These are phyloP conservation scores for Eremophila alpestris DNA, from an alignment of 2,797 vertebrate species.

Conservation along the genomic window DNA sequence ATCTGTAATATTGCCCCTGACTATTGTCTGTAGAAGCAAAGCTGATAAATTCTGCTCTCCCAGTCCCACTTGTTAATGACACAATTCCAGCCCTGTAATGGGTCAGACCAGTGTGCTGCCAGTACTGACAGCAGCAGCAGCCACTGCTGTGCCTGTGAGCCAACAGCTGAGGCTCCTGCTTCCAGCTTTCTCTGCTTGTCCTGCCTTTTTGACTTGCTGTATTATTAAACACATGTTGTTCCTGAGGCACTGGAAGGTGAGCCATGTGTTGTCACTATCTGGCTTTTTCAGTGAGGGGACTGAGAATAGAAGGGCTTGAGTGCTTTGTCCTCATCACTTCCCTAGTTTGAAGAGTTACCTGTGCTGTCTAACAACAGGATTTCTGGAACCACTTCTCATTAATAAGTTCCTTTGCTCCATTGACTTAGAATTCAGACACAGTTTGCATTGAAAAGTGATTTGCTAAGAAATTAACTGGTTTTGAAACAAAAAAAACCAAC, in stretches of 20 bases:
- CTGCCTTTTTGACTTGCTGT: not conserved
- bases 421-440: not conserved
- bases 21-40: not conserved
- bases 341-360: not conserved
- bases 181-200: not conserved
- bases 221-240: not conserved
- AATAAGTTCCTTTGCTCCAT: not conserved
- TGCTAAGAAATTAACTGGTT: not conserved
- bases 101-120: not conserved
- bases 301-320: not conserved
- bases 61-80: not conserved
- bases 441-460: not conserved
- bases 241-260: not conserved
- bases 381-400: rapidly evolving
- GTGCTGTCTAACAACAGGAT: not conserved
- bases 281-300: not conserved
- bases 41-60: not conserved
- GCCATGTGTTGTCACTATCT: not conserved
- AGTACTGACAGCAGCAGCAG: not conserved
- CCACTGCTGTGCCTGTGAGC: not conserved
- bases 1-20: not conserved
- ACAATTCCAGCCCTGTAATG: not conserved
- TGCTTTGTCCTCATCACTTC: not conserved
- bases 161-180: not conserved
- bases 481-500: not conserved